Percentiles rank a stretch among this genome's conserved stretches.
These are phyloP conservation scores for Eristalis intricaria DNA, from an alignment of 2,888 invertebrate species.

Conservation along the genomic window DNA sequence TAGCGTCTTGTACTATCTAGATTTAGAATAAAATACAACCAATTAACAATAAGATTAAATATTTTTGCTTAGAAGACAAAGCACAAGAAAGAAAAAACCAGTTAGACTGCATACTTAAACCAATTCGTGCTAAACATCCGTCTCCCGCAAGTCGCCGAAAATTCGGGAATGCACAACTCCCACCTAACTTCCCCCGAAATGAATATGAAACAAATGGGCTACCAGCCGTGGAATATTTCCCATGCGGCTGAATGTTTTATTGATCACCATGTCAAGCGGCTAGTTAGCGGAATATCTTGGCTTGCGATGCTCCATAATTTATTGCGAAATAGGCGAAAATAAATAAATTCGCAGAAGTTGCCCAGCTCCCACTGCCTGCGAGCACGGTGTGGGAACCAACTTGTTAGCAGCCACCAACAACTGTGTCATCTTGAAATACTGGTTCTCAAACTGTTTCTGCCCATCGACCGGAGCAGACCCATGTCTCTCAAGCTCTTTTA, in stretches of 20 bases:
- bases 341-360: conserved; percentile 24
- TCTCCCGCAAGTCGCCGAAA: too few species aligned
- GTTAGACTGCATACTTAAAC: too few species aligned
- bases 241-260: conserved; percentile 36
- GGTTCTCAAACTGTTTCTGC: conserved; percentile 17
- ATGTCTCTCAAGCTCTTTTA: neutral
- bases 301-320: conserved; percentile 33
- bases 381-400: conserved; percentile 42
- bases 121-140: too few species aligned
- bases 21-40: too few species aligned
- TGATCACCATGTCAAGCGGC: conserved; percentile 40
- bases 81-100: too few species aligned
- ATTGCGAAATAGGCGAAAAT: conserved; percentile 33
- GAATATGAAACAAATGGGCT: neutral
- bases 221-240: neutral
- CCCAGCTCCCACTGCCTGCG: conserved; percentile 25
- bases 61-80: too few species aligned
- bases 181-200: too few species aligned
- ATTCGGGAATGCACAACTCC: too few species aligned
- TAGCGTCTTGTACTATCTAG: too few species aligned
- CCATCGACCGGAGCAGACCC: neutral
- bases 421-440: neutral
- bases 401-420: neutral
- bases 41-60: too few species aligned
- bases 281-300: conserved; percentile 28